These are phyloP conservation scores for Propithecus coquereli DNA, from an alignment of 2,113 vertebrate genomes.

Conservation along the genomic window DNA sequence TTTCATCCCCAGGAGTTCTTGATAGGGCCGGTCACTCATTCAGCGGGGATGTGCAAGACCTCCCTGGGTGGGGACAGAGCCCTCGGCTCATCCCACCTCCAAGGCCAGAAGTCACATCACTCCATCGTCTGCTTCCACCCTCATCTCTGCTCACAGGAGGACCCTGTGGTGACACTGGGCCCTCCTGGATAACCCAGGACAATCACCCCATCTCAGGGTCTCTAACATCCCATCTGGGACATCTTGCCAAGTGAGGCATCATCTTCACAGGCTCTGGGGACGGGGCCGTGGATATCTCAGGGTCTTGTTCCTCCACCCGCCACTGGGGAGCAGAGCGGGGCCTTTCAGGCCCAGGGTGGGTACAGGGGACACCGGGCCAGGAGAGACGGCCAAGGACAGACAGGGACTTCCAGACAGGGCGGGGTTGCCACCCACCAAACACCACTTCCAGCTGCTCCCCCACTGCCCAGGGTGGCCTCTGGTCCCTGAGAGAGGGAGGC, in stretches of 20 bases:
- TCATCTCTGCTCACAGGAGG: not conserved
- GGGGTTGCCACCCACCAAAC: too few species aligned
- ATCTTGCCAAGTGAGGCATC: not conserved
- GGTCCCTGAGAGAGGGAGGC: not conserved
- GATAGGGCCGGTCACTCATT: rapidly evolving
- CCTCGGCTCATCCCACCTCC: not conserved
- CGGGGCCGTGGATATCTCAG: not conserved
- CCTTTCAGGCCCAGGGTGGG: too few species aligned
- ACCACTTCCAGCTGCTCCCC: too few species aligned
- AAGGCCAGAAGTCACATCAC: not conserved
- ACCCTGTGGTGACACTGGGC: rapidly evolving
- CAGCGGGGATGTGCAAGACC: not conserved
- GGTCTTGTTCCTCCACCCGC: not conserved
- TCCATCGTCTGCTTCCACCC: not conserved
- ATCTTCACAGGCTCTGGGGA: not conserved
- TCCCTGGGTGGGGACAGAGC: not conserved
- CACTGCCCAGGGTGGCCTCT: not conserved
- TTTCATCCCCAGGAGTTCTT: not conserved
- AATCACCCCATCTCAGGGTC: not conserved
- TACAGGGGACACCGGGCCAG: not conserved
- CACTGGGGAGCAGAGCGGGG: not conserved
- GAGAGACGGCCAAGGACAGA: not conserved
- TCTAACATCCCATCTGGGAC: not conserved
- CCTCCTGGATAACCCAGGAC: not conserved
- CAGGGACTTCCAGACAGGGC: not conserved